Evolutionary conservation across 2,113 vertebrate species (phyloP).

Genomic region (Anarhynchus alexandrinus): DNA sequence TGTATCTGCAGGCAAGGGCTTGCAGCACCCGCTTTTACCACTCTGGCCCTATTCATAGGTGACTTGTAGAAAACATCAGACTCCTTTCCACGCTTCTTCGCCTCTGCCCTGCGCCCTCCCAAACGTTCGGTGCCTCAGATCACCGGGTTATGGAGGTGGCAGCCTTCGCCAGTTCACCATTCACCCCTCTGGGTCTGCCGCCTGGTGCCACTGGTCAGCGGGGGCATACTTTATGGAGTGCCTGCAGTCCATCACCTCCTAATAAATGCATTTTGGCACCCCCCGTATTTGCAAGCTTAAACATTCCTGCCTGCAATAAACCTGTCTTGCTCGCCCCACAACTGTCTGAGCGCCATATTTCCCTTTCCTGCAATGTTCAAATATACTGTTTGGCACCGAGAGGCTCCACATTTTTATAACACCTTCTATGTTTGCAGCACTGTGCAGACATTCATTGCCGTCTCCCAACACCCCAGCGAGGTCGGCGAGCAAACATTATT

Average conservation of each 20-base stretch:
- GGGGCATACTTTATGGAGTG: background rate
- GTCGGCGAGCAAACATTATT: slow-evolving; percentile 18
- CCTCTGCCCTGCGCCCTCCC: background rate
- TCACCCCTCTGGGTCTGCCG: background rate
- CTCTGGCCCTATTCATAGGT: background rate
- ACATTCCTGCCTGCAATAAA: slow-evolving; percentile 43
- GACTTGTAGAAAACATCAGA: background rate
- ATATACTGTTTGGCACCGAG: background rate
- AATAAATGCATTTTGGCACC: background rate
- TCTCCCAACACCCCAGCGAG: background rate
- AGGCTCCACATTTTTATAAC: background rate
- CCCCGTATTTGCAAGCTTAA: background rate
- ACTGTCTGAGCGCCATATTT: background rate
- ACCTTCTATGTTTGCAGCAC: slow-evolving; percentile 13
- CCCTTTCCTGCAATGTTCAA: background rate
- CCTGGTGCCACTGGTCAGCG: background rate
- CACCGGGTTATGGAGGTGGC: background rate
- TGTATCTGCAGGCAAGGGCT: background rate
- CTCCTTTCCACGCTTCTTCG: background rate
- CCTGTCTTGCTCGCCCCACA: background rate
- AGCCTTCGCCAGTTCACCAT: background rate
- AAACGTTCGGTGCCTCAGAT: background rate
- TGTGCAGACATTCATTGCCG: slow-evolving; percentile 17
- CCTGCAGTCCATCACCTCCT: background rate
- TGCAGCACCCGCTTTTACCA: accelerated